Conservation (phyloP, 2,113 vertebrate genomes). For the Sardina pilchardus region DNA sequence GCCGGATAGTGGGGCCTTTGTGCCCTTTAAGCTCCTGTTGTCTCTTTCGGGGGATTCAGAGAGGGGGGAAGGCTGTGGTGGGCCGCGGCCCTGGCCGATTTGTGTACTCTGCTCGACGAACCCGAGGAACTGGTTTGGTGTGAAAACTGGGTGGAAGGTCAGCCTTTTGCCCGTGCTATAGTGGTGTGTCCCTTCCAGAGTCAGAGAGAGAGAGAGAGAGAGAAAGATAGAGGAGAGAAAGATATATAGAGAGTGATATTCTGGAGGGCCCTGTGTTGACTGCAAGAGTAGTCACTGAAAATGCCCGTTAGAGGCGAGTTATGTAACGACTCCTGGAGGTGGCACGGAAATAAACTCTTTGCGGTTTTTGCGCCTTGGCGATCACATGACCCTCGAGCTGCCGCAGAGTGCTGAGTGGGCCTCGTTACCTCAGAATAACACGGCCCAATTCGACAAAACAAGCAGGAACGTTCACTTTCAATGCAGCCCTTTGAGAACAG, state of each 20-base stretch:
- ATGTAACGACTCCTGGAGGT: conserved; percentile 19
- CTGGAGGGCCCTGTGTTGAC: neutral
- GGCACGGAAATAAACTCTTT: neutral
- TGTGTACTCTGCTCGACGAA: conserved; percentile 10
- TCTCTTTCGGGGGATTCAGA: neutral
- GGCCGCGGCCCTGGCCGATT: neutral
- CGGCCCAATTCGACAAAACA: neutral
- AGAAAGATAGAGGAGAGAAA: neutral
- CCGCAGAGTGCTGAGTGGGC: neutral
- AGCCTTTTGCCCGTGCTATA: neutral
- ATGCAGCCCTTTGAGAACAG: neutral
- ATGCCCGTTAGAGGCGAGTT: neutral
- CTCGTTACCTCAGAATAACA: conserved; percentile 9
- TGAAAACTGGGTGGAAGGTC: neutral
- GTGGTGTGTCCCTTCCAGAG: neutral
- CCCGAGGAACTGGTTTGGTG: conserved; percentile 30
- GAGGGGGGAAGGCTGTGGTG: neutral
- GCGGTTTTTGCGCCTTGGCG: neutral
- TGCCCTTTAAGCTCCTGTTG: neutral
- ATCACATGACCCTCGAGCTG: neutral
- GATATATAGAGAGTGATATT: conserved; percentile 10
- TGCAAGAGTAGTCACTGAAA: neutral
- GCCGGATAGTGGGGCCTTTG: neutral
- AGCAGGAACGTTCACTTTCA: neutral
- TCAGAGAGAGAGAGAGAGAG: neutral